Base-by-base conservation (phyloP, 2,797 vertebrate species). In the Helicolenus hilgendorfi region DNA sequence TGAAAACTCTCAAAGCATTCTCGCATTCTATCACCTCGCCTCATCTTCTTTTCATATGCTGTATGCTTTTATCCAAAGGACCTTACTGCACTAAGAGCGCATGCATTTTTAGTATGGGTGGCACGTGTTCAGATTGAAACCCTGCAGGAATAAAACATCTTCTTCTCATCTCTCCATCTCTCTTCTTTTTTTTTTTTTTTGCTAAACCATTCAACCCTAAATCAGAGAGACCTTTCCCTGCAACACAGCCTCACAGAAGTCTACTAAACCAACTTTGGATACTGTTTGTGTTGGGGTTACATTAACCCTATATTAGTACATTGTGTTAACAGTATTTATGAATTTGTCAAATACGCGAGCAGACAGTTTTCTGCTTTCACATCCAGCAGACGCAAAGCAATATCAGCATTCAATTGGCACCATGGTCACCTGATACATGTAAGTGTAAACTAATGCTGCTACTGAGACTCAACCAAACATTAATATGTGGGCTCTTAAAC, bases 41-140 rank as follows among this genome's bases (percentile, higher is more conserved):
- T 85, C 38, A 77, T 87, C 64, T 85, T 80, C 78, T 80, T 89
- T 89, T 90, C 45, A 86, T 74, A 55, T 2, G 1, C 20, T 38
- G 41, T 29, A 27, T 45, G 45, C 70, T 82, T 89, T 86, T 88
- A 83, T 75, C 68, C 49, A 62, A 69, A 64, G 29, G 38, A 63
- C 62, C 31, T 49, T 29, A 62, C 15, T 71, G 53, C 45, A 11
- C 18, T 41, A 18, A 63, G 27, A 49, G 53, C 36, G 33, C 10
- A 59, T 72, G 49, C n/a, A 55, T 38, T 38, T 75, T 76, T 53
- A 75, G 56, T 24, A 55, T 53, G 35, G 31, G 11, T 63, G 59
- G 26, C 31, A 69, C 20, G 0, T 70, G 59, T 72, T 82, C n/a
- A 59, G 53, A 81, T 31, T 70, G 0, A 83, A 86, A 77, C 38